These are phyloP conservation scores for Napeogenes sylphis DNA, from an alignment of 2,888 invertebrate genomes.

Conservation along the genomic window DNA sequence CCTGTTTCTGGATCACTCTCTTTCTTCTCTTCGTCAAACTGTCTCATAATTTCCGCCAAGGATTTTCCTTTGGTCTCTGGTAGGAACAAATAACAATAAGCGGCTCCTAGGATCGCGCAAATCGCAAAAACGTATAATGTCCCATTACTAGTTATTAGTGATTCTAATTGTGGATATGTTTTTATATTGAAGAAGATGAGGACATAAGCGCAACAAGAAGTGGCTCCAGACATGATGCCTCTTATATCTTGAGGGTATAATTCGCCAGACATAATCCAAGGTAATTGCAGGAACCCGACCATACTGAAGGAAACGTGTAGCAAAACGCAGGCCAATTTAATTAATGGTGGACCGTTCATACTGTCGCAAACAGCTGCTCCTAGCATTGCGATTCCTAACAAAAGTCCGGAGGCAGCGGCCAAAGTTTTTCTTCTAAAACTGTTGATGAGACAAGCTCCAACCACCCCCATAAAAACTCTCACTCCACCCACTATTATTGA, in stretches of 20 bases:
- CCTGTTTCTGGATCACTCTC: constrained; percentile 59
- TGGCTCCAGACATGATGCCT: constrained; percentile 83
- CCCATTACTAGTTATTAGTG: constrained; percentile 77
- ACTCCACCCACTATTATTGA: constrained; percentile 84
- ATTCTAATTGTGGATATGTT: constrained; percentile 81
- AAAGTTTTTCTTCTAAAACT: constrained; percentile 80
- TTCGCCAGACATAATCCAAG: constrained; percentile 87
- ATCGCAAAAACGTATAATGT: constrained; percentile 81
- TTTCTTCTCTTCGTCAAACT: constrained; percentile 72
- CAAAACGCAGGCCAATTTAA: constrained; percentile 79
- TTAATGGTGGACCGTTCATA: constrained; percentile 70
- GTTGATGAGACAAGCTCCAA: constrained; percentile 82
- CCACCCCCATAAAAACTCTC: constrained; percentile 81
- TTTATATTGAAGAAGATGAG: constrained; percentile 84
- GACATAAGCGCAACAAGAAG: constrained; percentile 82
- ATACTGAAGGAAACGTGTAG: constrained; percentile 84
- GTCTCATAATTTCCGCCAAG: constrained; percentile 81
- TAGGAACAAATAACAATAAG: constrained; percentile 79
- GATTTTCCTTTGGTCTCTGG: constrained; percentile 85
- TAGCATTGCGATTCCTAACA: constrained; percentile 81
- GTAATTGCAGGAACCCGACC: constrained; percentile 85
- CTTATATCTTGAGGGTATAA: constrained; percentile 82
- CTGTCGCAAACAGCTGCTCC: constrained; percentile 80
- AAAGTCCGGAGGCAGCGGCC: constrained; percentile 80
- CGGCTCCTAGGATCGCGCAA: constrained; percentile 78